A percentile compares a stretch with the other conserved stretches of the same genome.
These are phyloP conservation scores for Eilema depressum DNA, from an alignment of 2,888 invertebrate species.

Conservation along the genomic window DNA sequence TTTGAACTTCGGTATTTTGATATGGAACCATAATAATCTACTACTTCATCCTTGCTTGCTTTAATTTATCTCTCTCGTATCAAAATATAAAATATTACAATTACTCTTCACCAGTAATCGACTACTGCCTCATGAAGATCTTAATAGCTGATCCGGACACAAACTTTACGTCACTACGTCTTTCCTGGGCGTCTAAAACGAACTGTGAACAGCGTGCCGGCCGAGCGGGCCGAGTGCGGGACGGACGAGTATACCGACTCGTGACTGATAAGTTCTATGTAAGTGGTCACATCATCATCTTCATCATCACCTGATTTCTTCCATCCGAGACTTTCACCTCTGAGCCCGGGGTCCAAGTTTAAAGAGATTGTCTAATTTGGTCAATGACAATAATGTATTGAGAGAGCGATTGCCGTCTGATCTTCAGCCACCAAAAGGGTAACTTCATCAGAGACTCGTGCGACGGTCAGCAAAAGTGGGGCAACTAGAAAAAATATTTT, in stretches of 20 bases:
- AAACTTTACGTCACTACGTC: slow-evolving; percentile 92
- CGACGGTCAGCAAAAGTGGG: too few species aligned
- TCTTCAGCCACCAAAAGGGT: too few species aligned
- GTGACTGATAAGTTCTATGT: slow-evolving; percentile 90
- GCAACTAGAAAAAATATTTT: too few species aligned
- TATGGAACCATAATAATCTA: too few species aligned
- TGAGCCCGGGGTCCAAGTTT: too few species aligned
- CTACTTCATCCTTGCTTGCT: not conserved
- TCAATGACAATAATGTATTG: too few species aligned
- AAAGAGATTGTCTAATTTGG: too few species aligned
- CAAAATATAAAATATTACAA: not conserved
- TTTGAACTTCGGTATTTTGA: too few species aligned
- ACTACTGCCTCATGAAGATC: slow-evolving; percentile 96
- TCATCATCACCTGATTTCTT: not conserved
- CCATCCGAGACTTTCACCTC: too few species aligned
- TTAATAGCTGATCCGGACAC: slow-evolving; percentile 91
- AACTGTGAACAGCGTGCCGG: slow-evolving; percentile 97
- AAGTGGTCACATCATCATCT: slow-evolving; percentile 35
- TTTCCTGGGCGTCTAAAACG: slow-evolving; percentile 96
- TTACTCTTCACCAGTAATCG: slow-evolving; percentile 90
- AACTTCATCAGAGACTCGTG: too few species aligned
- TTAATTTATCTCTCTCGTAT: too few species aligned
- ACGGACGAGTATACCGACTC: slow-evolving; percentile 95
- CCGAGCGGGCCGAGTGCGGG: slow-evolving; percentile 95
- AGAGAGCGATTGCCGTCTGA: too few species aligned